Evolutionary conservation across 2,797 vertebrate genomes (phyloP).

Genomic region (Sarcophilus harrisii): DNA sequence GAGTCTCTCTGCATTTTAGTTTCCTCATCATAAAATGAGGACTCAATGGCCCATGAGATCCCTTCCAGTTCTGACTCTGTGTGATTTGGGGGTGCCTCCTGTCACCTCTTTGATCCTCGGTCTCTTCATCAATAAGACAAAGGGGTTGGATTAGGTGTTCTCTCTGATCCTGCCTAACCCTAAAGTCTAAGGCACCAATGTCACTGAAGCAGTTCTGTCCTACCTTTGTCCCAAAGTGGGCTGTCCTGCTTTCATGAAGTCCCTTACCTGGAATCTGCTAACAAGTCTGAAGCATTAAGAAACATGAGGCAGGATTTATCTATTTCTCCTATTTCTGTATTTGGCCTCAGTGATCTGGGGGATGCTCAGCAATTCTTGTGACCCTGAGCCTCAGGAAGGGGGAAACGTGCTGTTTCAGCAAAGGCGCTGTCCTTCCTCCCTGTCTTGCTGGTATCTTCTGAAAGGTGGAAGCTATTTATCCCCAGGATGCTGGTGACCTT

Average conservation of each 20-base stretch:
- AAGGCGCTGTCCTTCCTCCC: neutral
- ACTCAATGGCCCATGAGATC: neutral
- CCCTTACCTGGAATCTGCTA: neutral
- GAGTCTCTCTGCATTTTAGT: neutral
- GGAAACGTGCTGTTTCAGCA: conserved; percentile 57
- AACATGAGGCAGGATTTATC: conserved; percentile 25
- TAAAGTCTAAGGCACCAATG: neutral
- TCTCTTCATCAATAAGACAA: neutral
- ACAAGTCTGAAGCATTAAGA: neutral
- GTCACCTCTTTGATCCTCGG: neutral
- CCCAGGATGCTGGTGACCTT: conserved; percentile 69
- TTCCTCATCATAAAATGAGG: neutral
- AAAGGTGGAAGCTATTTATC: conserved; percentile 65
- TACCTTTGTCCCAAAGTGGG: neutral
- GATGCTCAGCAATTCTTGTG: conserved; percentile 71
- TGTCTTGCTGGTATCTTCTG: conserved; percentile 64
- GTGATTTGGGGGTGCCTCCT: neutral
- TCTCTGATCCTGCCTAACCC: neutral
- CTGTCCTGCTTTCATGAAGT: neutral
- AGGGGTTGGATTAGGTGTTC: neutral
- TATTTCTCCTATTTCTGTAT: conserved; percentile 63
- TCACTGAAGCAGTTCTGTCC: neutral
- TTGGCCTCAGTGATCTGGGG: conserved; percentile 51
- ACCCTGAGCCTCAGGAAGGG: conserved; percentile 47
- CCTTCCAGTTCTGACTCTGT: neutral